Evolutionary conservation across 2,797 vertebrate species (phyloP), one percentile per base, ranked within the genome.

Genomic region (Taenioides sp.): DNA sequence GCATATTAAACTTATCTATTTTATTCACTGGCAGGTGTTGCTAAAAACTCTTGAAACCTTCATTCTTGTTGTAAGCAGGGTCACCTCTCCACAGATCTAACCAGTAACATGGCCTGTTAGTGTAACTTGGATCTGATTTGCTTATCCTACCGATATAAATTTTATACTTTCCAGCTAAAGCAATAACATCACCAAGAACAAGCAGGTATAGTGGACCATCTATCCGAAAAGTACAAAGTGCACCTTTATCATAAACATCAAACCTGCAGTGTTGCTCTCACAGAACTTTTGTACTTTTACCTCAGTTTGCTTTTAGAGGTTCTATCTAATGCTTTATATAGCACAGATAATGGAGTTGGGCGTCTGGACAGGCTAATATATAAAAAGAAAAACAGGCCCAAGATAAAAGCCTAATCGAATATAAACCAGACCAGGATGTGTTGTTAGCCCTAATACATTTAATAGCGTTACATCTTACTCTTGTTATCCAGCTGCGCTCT

Each of bases 401-500:
- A 77, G 69, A 70, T 73, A 64, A 50, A 73, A 64, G 67, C 20
- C 34, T 20, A 17, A 54, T 12, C 66, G 27, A 0, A 70, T 55
- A 62, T 16, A 64, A 12, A 66, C 61, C 18, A 34, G 62, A 73
- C n/a, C 65, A 60, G 69, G 69, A 68, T 40, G 67, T 40, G 28
- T 55, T 31, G 67, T 64, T 65, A 55, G 59, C 27, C 54, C 49
- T 61, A 34, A 62, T 62, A n/a, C 52, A 62, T 68, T 66, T 63
- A 61, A 52, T 64, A 58, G 62, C 61, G 81, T 12, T 47, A 18
- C 23, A 37, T 76, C 97, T 95, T 94, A 99, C 98, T 98, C 93
- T 98, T 98, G 77, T 98, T 99, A 91, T 99, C 98, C 84, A 99
- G 94, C 88, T 98, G 97, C 65, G 98, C 98, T 78, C 96, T 93